A percentile compares a stretch with the other conserved stretches of the same genome.
Conservation (phyloP, 2,797 vertebrate species). For the Ctenopoma kingsleyae region DNA sequence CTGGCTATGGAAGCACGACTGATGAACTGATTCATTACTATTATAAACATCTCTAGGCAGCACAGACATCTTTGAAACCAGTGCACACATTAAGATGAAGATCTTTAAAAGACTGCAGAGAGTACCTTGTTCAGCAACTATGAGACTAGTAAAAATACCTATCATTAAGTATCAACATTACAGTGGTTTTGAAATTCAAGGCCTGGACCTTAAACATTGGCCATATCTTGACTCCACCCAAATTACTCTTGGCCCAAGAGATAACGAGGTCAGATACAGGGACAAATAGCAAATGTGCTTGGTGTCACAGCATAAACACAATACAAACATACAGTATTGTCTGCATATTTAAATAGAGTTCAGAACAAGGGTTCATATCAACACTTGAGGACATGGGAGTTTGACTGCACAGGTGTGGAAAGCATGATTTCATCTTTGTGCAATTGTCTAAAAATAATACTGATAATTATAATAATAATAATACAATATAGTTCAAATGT, state of each 20-base stretch:
- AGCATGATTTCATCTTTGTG: neutral
- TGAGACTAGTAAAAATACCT: neutral
- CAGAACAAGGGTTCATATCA: neutral
- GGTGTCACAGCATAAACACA: neutral
- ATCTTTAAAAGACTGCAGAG: slow-evolving; percentile 32
- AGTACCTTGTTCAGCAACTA: slow-evolving; percentile 5
- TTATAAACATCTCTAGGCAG: slow-evolving; percentile 59
- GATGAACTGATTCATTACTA: slow-evolving; percentile 60
- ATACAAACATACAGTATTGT: neutral
- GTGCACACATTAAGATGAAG: slow-evolving; percentile 45
- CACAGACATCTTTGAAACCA: slow-evolving; percentile 26
- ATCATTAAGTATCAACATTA: neutral
- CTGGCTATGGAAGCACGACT: slow-evolving; percentile 38
- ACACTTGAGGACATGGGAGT: neutral
- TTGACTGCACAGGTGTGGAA: neutral
- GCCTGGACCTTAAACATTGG: neutral
- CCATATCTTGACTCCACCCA: neutral
- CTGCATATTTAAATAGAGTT: too few relatives aligned
- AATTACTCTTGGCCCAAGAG: neutral
- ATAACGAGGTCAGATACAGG: neutral
- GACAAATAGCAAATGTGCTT: too few relatives aligned
- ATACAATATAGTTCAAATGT: too few relatives aligned
- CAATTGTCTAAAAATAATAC: neutral
- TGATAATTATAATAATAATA: too few relatives aligned
- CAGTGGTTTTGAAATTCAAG: neutral